Evolutionary conservation across 2,113 vertebrate species (phyloP), one percentile per base, ranked within the genome.

Genomic region (Pachycephala philippinensis): DNA sequence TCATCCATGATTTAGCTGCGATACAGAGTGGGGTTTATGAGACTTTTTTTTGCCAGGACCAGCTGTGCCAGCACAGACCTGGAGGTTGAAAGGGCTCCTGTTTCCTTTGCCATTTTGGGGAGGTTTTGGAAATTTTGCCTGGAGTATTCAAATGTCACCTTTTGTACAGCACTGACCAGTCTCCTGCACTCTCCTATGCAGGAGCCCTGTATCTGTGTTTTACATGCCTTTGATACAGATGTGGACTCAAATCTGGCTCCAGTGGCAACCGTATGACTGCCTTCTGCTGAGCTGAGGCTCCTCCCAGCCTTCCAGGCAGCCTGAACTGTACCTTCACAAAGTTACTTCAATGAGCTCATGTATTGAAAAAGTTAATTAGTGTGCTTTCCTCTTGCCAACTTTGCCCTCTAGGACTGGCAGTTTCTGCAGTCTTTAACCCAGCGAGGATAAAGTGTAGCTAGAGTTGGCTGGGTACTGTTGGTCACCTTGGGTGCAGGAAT

Each of bases 281-380:
- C 30, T 61, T 69, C 26, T 50, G 84, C 75, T 45, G 77, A 61
- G 54, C 80, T 22, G 37, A 65, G 89, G 26, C 18, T 82, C 44
- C 63, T n/a, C n/a, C 17, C 18, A 15, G 31, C 23, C 47, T 49
- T 50, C 19, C 76, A 47, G 28, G 49, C 39, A 86, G 50, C 59
- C 37, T n/a, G 7, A 23, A 7, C 3, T 1, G 15, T 14, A 28
- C 14, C 7, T 1, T 77, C 64, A 42, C 20, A 2, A 31, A 44
- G 50, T 22, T 68, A 11, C 23, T 81, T 90, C 66, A 57, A 2
- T 21, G 54, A 85, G 24, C 15, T 65, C 6, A 0, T 49, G 27
- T n/a, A 7, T 23, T 74, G 72, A 44, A 74, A 8, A 66, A 68
- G 28, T 35, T 56, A 39, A 37, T 37, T 27, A 27, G 26, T 8